Percentiles rank a stretch among this genome's conserved stretches.
These are phyloP conservation scores for Reticulitermes speratus DNA, from an alignment of 1,140 invertebrate species.

Conservation along the genomic window DNA sequence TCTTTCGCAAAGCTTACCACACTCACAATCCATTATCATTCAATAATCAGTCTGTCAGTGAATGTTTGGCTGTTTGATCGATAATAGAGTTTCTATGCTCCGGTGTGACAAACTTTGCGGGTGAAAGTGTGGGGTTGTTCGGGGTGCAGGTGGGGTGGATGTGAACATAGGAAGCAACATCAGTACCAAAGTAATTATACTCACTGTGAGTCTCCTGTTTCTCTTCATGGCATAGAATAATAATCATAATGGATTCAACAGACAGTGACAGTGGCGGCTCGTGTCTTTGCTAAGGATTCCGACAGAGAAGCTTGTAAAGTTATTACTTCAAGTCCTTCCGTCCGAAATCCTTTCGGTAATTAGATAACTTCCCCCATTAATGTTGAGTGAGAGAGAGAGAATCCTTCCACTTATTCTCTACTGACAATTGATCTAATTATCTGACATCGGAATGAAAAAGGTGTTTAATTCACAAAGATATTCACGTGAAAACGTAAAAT, in stretches of 20 bases:
- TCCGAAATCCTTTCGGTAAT: too few species aligned
- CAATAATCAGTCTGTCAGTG: neutral
- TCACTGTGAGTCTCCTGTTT: neutral
- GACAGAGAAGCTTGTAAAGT: too few species aligned
- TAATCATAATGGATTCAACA: slow-evolving; percentile 3
- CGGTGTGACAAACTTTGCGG: neutral
- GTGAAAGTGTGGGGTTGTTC: neutral
- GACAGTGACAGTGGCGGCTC: neutral
- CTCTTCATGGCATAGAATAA: neutral
- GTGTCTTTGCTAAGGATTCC: neutral
- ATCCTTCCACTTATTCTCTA: too few species aligned
- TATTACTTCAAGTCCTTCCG: too few species aligned
- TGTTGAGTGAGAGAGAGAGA: too few species aligned
- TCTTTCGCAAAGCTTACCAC: too few species aligned
- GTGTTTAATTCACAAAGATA: too few species aligned
- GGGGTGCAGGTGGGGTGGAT: neutral
- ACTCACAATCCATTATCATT: too few species aligned
- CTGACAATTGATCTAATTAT: too few species aligned
- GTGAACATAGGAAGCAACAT: neutral
- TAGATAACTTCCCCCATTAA: too few species aligned
- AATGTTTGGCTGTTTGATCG: neutral
- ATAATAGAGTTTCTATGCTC: neutral
- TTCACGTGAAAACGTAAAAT: too few species aligned
- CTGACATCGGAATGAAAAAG: too few species aligned
- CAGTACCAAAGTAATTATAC: slow-evolving; percentile 9